Base-by-base conservation (phyloP, 2,113 vertebrate genomes). In the Xyrauchen texanus region DNA sequence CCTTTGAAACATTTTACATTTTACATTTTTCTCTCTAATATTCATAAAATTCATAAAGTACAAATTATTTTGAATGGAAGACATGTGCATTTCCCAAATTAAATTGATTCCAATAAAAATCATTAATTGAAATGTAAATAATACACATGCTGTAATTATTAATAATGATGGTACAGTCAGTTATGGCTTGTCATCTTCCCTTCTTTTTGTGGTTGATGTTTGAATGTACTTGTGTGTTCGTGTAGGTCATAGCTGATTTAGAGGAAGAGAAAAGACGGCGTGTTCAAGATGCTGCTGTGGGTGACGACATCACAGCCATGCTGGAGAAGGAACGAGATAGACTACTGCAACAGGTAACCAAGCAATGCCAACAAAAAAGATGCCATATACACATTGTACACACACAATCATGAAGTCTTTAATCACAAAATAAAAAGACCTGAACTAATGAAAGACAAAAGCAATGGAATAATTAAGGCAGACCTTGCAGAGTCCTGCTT, bases 181-280 rank as follows among this genome's bases (percentile, higher is more conserved):
- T 49, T 49, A 6, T 4, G 8, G 8, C 6, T 49, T 49, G 8
- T 49, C 6, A 2, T 49, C 47, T 7, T 49, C 47, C 8, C 5
- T 6, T 49, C 5, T 49, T 53, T 44, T 11, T 62, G 7, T 49
- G 55, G 9, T 46, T 46, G 67, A 12, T 69, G 16, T 84, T 62
- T 73, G 63, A 71, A 68, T 75, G 15, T 52, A 5, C 82, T 68
- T 60, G 53, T 78, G 60, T 74, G 7, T 75, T 46, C 77, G 5
- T 73, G 49, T 86, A 99, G 98, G 95, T 98, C 83, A 98, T 99
- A 6, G 87, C 95, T 73, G 97, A 98, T 89, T 92, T 99, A 82
- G 96, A 98, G 87, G 94, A 96, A 65, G 97, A 99, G 85, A 89
- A 95, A 58, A 93, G 92, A 8, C 88, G 92, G 55, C 95, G 94